Evolutionary conservation across 2,113 vertebrate genomes (phyloP), one percentile per base, ranked within the genome.

Genomic region (Zosterops hypoxanthus): DNA sequence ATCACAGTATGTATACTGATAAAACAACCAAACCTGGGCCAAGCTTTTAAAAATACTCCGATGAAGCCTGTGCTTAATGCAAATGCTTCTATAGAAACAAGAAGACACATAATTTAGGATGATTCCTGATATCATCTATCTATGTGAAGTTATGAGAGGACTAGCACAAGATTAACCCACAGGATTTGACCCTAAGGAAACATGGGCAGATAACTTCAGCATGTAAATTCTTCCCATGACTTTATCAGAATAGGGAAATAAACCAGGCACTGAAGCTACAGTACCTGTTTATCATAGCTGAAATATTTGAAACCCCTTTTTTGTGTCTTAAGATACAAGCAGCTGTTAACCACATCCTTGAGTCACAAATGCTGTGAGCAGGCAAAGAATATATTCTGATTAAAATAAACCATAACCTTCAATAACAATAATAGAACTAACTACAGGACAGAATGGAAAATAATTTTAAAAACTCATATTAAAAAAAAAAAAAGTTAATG

Each of bases 151-250:
- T 44, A 6, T 2, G 14, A 42, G 49, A 15, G 25, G 65, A 68
- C 33, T 49, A 1, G 0, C 25, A 25, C 10, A n/a, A 36, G 8
- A 8, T 64, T 10, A 19, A 14, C 28, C 31, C 24, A 3, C 26
- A 41, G 65, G 36, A 68, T 64, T 59, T 39, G n/a, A 50, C 57
- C 69, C 42, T 55, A 75, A 76, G 18, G 47, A 72, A 92, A n/a
- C 23, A 9, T 0, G 1, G 14, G 6, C 55, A 78, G 83, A 39
- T 28, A 75, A n/a, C 16, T 61, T n/a, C 56, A 89, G 44, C 26
- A 1, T 8, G 9, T 44, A 39, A 78, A 63, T 56, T 47, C 56
- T 82, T 87, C 49, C n/a, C 39, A 23, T 0, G 6, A 20, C 25
- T 86, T 84, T 75, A 87, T 56, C 66, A 76, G 82, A 22, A 42